Percentiles rank a stretch among this genome's conserved stretches.
These are phyloP conservation scores for Papilio polytes DNA, from an alignment of 1,140 invertebrate genomes.

Conservation along the genomic window DNA sequence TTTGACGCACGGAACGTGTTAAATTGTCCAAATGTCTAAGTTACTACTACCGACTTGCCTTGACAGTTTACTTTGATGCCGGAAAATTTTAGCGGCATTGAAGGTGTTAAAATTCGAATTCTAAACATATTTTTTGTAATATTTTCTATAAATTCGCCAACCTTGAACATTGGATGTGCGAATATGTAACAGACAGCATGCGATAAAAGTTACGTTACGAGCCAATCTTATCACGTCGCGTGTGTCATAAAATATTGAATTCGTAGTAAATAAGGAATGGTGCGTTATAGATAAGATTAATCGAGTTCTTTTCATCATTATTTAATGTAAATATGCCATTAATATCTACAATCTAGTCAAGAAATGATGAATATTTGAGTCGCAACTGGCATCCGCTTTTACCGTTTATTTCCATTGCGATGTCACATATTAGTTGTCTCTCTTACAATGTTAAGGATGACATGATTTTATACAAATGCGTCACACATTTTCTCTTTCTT, in stretches of 20 bases:
- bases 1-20: too few relatives aligned
- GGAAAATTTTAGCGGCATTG: too few relatives aligned
- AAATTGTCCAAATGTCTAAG: too few relatives aligned
- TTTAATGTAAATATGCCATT: not conserved
- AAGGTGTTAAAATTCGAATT: not conserved
- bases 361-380: not conserved
- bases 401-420: too few relatives aligned
- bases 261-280: conserved; percentile 3
- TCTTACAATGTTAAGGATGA: too few relatives aligned
- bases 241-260: conserved; percentile 18
- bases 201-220: conserved; percentile 14
- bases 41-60: too few relatives aligned
- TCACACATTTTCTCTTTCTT: too few relatives aligned
- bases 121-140: not conserved
- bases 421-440: too few relatives aligned
- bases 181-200: not conserved
- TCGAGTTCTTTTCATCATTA: not conserved
- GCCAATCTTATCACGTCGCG: not conserved
- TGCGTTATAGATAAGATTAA: not conserved
- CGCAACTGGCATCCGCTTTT: too few relatives aligned
- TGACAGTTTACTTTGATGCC: not conserved
- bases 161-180: not conserved
- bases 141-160: not conserved
- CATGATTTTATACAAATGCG: too few relatives aligned
- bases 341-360: not conserved